Evolutionary conservation across 1,140 invertebrate species (phyloP).

Genomic region (Gonioctena quinquepunctata): DNA sequence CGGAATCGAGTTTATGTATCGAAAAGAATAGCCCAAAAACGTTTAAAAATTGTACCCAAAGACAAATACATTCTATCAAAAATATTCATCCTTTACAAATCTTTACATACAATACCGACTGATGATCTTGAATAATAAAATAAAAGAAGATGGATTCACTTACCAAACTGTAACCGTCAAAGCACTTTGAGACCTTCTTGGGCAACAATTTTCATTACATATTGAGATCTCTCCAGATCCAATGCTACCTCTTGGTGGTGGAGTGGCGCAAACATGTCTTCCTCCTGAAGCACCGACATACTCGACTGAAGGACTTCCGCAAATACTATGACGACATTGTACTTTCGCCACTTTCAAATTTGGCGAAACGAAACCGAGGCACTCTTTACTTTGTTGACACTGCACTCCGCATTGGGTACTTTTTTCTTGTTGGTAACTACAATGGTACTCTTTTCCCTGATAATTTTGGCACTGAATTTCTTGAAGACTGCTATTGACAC

Average conservation of each 20-base stretch:
- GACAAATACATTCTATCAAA: too few species aligned
- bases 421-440: slow-evolving; percentile 44
- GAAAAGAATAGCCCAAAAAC: too few species aligned
- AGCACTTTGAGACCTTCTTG: slow-evolving; percentile 60
- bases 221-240: slow-evolving; percentile 46
- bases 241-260: slow-evolving; percentile 57
- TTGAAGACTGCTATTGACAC: slow-evolving; percentile 43
- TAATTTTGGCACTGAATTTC: slow-evolving; percentile 55
- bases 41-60: too few species aligned
- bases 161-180: slow-evolving; percentile 66
- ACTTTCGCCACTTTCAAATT: slow-evolving; percentile 54
- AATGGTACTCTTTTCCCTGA: slow-evolving; percentile 36
- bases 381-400: slow-evolving; percentile 39
- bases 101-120: too few species aligned
- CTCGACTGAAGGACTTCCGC: slow-evolving; percentile 57
- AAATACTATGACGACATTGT: slow-evolving; percentile 46
- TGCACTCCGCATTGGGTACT: slow-evolving; percentile 51
- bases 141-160: slow-evolving; percentile 51
- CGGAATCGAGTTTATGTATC: too few species aligned
- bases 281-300: slow-evolving; percentile 63
- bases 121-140: background rate
- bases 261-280: slow-evolving; percentile 64
- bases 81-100: too few species aligned
- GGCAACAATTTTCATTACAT: slow-evolving; percentile 52
- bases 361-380: slow-evolving; percentile 57